A percentile compares a stretch with the other conserved stretches of the same genome.
Conservation (phyloP, 2,797 vertebrate genomes). For the Thaleichthys pacificus region DNA sequence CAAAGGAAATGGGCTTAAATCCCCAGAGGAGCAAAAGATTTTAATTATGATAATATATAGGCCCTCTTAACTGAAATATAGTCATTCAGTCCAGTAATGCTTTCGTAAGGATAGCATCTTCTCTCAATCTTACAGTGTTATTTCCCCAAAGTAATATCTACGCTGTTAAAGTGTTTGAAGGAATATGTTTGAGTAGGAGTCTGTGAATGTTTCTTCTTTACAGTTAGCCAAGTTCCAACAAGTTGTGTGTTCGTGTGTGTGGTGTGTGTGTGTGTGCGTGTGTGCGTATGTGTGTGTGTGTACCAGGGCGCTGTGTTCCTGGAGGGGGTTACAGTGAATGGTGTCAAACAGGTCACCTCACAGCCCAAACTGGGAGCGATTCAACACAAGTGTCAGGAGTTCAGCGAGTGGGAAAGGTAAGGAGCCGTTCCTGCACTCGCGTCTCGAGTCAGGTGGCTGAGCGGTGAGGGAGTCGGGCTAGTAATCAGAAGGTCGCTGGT, state of each 20-base stretch:
- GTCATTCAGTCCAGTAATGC: neutral
- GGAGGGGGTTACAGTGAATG: constrained; percentile 90
- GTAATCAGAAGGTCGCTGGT: too few species aligned
- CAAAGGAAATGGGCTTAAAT: neutral
- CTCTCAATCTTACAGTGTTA: too few species aligned
- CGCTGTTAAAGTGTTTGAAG: neutral
- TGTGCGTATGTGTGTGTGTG: neutral
- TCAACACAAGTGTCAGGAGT: constrained; percentile 92
- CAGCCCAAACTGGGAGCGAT: constrained; percentile 91
- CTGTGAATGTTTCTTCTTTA: constrained; percentile 15
- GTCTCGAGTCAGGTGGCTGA: too few species aligned
- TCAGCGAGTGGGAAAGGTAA: constrained; percentile 95
- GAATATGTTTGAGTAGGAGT: constrained; percentile 43
- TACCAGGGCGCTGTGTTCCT: constrained; percentile 91
- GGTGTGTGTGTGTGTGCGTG: neutral
- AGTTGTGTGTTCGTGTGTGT: constrained; percentile 18
- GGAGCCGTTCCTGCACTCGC: constrained; percentile 39
- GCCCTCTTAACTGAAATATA: neutral
- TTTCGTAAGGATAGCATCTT: neutral
- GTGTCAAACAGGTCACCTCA: constrained; percentile 87
- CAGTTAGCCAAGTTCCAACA: constrained; percentile 22
- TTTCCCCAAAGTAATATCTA: neutral
- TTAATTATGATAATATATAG: neutral
- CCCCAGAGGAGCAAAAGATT: neutral
- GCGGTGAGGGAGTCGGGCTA: too few species aligned